Evolutionary conservation across 2,113 vertebrate species (phyloP).

Genomic region (Montifringilla adamsi): DNA sequence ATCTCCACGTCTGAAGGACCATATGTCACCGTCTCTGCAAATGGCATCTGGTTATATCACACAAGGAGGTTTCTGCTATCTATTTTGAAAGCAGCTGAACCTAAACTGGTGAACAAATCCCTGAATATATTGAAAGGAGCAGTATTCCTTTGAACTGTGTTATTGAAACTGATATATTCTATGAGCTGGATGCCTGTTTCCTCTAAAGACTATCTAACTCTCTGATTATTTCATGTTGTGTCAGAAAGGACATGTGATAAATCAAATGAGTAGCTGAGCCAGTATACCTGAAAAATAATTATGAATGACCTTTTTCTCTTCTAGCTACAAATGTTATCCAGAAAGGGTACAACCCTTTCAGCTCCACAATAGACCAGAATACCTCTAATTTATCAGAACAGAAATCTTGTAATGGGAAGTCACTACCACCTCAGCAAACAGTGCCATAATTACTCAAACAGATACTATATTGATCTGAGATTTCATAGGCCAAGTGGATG

Average conservation of each 20-base stretch:
- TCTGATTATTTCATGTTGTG: conserved; percentile 2
- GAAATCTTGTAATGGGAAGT: background rate
- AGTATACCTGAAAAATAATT: conserved; percentile 40
- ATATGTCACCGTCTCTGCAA: conserved; percentile 62
- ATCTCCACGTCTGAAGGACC: conserved; percentile 64
- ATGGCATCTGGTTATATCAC: conserved; percentile 50
- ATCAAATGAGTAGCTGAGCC: conserved; percentile 2
- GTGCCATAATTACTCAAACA: background rate
- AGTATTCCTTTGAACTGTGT: conserved; percentile 33
- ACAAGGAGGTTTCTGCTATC: conserved; percentile 38
- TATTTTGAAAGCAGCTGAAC: conserved; percentile 50
- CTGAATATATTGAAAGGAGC: conserved; percentile 20
- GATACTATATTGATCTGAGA: background rate
- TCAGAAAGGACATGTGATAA: conserved; percentile 18
- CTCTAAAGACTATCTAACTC: background rate
- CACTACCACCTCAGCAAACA: background rate
- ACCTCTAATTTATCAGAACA: background rate
- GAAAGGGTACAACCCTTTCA: conserved; percentile 10
- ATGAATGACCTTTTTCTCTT: conserved; percentile 51
- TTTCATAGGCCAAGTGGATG: background rate
- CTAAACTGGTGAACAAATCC: conserved; percentile 43
- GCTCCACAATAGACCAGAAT: background rate
- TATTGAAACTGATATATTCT: conserved; percentile 30
- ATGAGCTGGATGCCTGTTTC: conserved; percentile 11
- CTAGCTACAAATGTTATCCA: conserved; percentile 18